Conservation (phyloP, 2,113 vertebrate species). For the Stigmatopora argus region DNA sequence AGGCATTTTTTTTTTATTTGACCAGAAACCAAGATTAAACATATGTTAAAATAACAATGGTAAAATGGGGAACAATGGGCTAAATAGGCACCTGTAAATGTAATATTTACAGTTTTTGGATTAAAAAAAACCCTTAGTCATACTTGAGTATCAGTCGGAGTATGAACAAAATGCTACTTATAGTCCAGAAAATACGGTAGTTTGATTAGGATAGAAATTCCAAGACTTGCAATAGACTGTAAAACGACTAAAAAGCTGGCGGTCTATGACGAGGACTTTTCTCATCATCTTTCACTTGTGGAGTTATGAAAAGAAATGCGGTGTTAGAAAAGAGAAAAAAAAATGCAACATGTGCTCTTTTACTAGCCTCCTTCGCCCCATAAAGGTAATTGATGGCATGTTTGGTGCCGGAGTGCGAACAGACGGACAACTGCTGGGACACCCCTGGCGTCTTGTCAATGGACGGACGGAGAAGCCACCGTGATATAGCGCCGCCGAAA, state of each 20-base stretch:
- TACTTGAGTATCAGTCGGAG: no score
- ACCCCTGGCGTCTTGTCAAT: slow-evolving; percentile 38
- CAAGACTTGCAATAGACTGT: no score
- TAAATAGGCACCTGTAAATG: no score
- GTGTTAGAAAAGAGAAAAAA: slow-evolving; percentile 6
- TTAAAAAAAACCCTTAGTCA: no score
- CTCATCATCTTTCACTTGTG: not conserved
- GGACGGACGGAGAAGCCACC: slow-evolving; percentile 35
- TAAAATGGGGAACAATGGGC: no score
- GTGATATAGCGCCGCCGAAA: slow-evolving; percentile 45
- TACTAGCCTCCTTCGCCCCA: slow-evolving; percentile 24
- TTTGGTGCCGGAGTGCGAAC: slow-evolving; percentile 55
- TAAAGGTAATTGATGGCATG: slow-evolving; percentile 62
- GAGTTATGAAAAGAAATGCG: slow-evolving; percentile 4
- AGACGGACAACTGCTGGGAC: slow-evolving; percentile 55
- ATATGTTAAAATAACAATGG: no score
- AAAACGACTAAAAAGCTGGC: not conserved
- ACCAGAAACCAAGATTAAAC: no score
- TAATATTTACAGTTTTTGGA: no score
- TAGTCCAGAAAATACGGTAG: no score
- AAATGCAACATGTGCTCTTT: slow-evolving; percentile 30
- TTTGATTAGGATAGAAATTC: no score
- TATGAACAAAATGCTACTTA: no score
- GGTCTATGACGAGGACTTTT: not conserved
- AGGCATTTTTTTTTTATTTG: no score